These are phyloP conservation scores for Acyrthosiphon pisum DNA, from an alignment of 1,140 invertebrate species.

Conservation along the genomic window DNA sequence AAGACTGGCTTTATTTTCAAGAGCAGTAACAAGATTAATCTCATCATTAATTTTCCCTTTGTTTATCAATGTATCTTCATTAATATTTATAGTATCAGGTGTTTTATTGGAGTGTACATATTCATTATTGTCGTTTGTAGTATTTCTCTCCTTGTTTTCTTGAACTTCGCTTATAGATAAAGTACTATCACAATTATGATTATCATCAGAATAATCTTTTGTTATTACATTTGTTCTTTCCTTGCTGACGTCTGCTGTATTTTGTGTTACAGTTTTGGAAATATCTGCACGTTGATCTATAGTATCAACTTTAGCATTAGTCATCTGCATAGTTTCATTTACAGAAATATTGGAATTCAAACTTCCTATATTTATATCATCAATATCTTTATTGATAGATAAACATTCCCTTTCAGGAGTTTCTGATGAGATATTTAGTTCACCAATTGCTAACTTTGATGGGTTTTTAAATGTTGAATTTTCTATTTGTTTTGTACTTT, in stretches of 20 bases:
- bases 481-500: neutral
- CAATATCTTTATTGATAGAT: neutral
- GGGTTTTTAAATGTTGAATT: neutral
- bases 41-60: neutral
- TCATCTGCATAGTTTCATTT: neutral
- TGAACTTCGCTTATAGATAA: neutral
- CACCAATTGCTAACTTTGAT: neutral
- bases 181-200: neutral
- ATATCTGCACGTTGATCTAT: neutral
- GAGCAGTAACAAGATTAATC: neutral
- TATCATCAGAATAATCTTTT: neutral
- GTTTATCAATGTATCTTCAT: conserved; percentile 43
- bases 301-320: neutral
- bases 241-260: neutral
- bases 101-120: neutral
- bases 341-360: neutral
- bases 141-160: neutral
- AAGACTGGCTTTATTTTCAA: neutral
- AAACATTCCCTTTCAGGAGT: neutral
- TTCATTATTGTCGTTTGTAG: neutral
- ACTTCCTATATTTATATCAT: neutral
- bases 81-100: neutral
- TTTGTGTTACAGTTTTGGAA: neutral
- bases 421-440: neutral
- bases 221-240: neutral